These are phyloP conservation scores for Rhyacophila evoluta DNA, from an alignment of 2,888 invertebrate genomes.

Conservation along the genomic window DNA sequence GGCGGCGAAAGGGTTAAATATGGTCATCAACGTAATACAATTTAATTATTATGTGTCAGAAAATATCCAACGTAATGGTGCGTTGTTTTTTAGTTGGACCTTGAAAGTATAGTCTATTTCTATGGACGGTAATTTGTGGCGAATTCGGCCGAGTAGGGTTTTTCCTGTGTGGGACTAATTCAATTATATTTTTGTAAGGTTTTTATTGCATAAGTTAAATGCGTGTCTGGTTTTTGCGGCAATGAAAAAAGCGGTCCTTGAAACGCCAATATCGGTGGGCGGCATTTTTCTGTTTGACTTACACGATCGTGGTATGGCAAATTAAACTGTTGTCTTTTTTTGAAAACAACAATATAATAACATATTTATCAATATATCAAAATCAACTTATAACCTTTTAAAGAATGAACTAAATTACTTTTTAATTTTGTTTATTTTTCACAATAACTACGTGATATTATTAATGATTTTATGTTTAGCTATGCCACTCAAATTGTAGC, in stretches of 20 bases:
- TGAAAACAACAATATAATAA: not conserved
- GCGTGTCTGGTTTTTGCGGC: not conserved
- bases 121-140: not conserved
- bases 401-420: not conserved
- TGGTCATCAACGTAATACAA: too few relatives aligned
- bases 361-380: not conserved
- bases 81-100: not conserved
- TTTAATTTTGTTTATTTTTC: not conserved
- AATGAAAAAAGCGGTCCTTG: not conserved
- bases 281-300: slow-evolving; percentile 8
- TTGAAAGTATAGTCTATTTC: not conserved
- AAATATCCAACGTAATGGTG: too few relatives aligned
- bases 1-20: too few relatives aligned
- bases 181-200: not conserved
- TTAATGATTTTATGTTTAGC: too few relatives aligned
- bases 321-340: slow-evolving; percentile 6
- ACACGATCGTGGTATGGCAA: slow-evolving; percentile 8
- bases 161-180: not conserved
- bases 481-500: too few relatives aligned
- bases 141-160: not conserved
- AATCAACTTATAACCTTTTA: not conserved
- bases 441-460: not conserved
- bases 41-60: too few relatives aligned
- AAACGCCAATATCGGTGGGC: slow-evolving; percentile 1
- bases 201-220: not conserved